phyloP scores from a whole-genome alignment of 2,888 invertebrate genomes.

The Philereme vetulata region DNA sequence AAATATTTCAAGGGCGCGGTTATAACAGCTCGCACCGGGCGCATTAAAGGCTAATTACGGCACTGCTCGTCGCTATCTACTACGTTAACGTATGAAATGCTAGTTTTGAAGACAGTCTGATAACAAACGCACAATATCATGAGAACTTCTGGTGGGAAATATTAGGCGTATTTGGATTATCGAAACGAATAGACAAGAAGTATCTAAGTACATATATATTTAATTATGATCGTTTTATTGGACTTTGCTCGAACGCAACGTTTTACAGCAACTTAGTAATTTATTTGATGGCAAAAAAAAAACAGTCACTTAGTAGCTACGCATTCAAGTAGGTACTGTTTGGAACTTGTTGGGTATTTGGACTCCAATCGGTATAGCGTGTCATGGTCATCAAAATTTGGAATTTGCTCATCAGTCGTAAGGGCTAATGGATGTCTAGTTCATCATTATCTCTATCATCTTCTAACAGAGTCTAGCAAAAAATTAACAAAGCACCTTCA shows the following conservation, averaged over 20 bases:
- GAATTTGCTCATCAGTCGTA: too few relatives aligned
- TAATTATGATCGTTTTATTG: neutral
- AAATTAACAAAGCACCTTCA: neutral
- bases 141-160: neutral
- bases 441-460: too few relatives aligned
- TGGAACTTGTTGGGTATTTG: too few relatives aligned
- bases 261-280: neutral
- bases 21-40: too few relatives aligned
- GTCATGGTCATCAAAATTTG: too few relatives aligned
- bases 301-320: neutral
- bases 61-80: slow-evolving; percentile 7
- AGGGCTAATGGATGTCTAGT: too few relatives aligned
- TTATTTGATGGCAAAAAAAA: neutral
- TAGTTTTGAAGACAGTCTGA: slow-evolving; percentile 12
- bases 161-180: slow-evolving; percentile 1
- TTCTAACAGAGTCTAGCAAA: too few relatives aligned
- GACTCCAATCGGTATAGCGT: too few relatives aligned
- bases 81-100: slow-evolving; percentile 5
- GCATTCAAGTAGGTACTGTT: neutral
- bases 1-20: too few relatives aligned
- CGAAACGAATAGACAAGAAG: slow-evolving; percentile 2
- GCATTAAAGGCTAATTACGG: too few relatives aligned
- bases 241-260: neutral
- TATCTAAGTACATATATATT: neutral
- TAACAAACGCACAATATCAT: slow-evolving; percentile 8